Base-by-base conservation (phyloP, 2,797 vertebrate genomes). In the Molossus alvarezi region DNA sequence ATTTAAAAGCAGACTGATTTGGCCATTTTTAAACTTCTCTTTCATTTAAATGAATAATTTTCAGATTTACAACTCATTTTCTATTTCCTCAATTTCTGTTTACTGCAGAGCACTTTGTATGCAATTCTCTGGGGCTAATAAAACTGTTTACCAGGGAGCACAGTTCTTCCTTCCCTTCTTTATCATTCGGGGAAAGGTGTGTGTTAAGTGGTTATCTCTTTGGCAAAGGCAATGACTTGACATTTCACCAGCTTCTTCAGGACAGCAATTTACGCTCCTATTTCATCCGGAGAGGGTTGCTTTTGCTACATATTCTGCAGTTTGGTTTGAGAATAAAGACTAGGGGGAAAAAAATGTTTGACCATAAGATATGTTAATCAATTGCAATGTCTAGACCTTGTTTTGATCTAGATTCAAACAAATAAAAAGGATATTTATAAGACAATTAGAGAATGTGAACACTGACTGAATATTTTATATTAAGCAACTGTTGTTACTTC, bases 1-100 rank as follows among this genome's bases (percentile, higher is more conserved):
- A 45, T 95, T 95, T 53, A 13, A 85, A 92, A 95, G 60, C 71
- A 91, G 97, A 91, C 85, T 64, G 88, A 80, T 91, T 88, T 37
- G 51, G 95, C 45, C 90, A 6, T 90, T 82, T 96, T 51, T 37
- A 71, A 88, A 83, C 86, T 73, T 82, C 72, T 91, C 88, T 95
- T 97, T 97, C 58, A 86, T 94, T 96, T 92, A 97, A 97, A 91
- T 94, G 97, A 96, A 97, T 87, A 95, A 95, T 97, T 98, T 98
- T 98, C 97, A 97, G 95, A 95, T 97, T 97, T 97, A 95, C 81
- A 96, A 91, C 33, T 81, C 97, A 89, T 97, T 97, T 97, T 97
- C 87, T 94, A 72, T 97, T 97, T 92, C 88, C 92, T 98, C 94
- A 81, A 86, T 97, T 95, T 96, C 96, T 76, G 71, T 96, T 97